Evolutionary conservation across 2,888 invertebrate species (phyloP).

Genomic region (Aspidiotus rigidus): DNA sequence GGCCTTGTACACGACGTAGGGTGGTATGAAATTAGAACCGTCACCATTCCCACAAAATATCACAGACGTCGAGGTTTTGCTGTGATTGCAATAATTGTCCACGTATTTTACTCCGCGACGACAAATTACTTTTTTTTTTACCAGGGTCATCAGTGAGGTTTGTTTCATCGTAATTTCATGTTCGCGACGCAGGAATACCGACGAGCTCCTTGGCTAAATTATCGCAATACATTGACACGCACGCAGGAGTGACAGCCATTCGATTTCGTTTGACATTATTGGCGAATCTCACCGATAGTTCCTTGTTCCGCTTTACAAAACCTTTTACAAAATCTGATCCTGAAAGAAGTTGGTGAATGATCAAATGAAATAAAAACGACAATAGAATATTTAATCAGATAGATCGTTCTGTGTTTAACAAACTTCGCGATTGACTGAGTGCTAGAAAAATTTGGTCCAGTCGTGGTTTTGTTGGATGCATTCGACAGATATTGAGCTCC

Average conservation of each 20-base stretch:
- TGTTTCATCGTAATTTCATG: conserved; percentile 41
- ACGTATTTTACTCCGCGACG: conserved; percentile 35
- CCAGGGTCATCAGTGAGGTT: too few relatives aligned
- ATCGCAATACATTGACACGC: conserved; percentile 38
- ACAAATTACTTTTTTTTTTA: conserved; percentile 35
- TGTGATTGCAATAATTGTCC: conserved; percentile 39
- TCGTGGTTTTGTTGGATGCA: too few relatives aligned
- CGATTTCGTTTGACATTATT: conserved; percentile 37
- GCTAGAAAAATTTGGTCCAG: too few relatives aligned
- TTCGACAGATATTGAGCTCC: too few relatives aligned
- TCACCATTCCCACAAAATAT: conserved; percentile 36
- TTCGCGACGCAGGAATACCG: conserved; percentile 32
- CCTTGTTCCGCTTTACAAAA: conserved; percentile 36
- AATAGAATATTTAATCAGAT: too few relatives aligned
- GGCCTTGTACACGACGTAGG: conserved; percentile 37
- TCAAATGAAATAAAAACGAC: too few relatives aligned
- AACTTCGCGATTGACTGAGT: too few relatives aligned
- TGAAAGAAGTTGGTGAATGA: too few relatives aligned
- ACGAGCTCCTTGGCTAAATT: conserved; percentile 36
- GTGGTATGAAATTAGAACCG: conserved; percentile 36
- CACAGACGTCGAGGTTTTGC: conserved; percentile 36
- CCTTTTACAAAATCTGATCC: conserved; percentile 16
- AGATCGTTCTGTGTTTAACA: too few relatives aligned
- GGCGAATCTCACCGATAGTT: conserved; percentile 34
- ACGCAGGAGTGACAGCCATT: conserved; percentile 37